Conservation (phyloP, 2,888 invertebrate genomes). For the Gibbula magus region DNA sequence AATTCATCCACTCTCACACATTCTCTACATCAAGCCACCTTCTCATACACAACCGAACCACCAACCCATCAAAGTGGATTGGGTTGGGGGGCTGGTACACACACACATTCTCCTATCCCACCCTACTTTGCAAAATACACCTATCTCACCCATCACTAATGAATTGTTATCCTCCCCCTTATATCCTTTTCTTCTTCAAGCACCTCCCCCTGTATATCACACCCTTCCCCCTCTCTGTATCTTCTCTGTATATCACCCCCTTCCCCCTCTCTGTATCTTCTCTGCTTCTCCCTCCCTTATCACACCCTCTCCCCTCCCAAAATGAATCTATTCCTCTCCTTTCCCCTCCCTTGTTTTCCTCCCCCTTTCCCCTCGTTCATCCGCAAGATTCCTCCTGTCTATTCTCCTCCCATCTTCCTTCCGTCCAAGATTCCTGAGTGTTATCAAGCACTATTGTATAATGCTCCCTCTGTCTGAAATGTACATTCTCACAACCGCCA, state of each 20-base stretch:
- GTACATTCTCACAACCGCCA: background rate
- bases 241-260: background rate
- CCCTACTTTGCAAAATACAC: no score
- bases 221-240: background rate
- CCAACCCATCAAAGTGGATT: no score
- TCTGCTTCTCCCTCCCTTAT: background rate
- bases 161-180: no score
- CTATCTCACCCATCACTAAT: no score
- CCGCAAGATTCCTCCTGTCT: background rate
- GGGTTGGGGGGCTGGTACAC: no score
- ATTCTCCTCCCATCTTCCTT: background rate
- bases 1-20: no score
- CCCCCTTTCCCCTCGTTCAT: background rate
- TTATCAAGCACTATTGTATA: background rate
- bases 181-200: background rate
- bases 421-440: background rate
- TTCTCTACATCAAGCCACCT: no score
- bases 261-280: background rate
- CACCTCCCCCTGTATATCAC: background rate
- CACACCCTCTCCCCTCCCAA: no score
- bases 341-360: background rate
- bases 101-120: no score
- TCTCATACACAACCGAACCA: no score
- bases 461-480: background rate
- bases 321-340: no score